Conservation (phyloP, 2,113 vertebrate genomes). For the Oreocharis arfaki region DNA sequence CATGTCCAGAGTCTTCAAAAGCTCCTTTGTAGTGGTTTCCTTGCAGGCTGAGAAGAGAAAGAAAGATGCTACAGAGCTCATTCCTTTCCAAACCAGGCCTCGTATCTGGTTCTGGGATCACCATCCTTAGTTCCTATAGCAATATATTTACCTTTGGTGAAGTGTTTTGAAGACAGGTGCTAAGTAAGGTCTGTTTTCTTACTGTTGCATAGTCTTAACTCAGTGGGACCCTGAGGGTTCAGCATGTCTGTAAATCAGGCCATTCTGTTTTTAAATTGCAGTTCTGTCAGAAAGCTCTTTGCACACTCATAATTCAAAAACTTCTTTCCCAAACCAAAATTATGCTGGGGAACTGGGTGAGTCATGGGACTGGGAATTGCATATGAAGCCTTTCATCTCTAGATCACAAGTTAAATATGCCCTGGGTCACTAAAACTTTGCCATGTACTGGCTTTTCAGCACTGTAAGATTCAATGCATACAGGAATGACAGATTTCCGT, state of each 20-base stretch:
- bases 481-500: not conserved
- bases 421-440: constrained; percentile 13
- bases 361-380: constrained; percentile 39
- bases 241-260: not conserved
- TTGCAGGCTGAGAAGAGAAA: not conserved
- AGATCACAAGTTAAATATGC: constrained; percentile 42
- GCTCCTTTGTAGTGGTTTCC: constrained; percentile 9
- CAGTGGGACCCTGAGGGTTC: not conserved
- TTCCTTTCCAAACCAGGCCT: not conserved
- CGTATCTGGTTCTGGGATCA: not conserved
- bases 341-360: constrained; percentile 13
- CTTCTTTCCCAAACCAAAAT: constrained; percentile 46
- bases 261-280: constrained; percentile 1
- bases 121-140: not conserved
- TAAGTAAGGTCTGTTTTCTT: not conserved
- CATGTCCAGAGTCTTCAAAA: not conserved
- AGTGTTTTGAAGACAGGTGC: not conserved
- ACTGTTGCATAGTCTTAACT: not conserved
- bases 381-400: constrained; percentile 32
- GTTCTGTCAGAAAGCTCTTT: not conserved
- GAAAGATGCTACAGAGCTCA: not conserved
- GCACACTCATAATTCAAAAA: not conserved
- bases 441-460: not conserved
- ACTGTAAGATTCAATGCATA: not conserved
- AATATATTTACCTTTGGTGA: not conserved